Evolutionary conservation across 2,888 invertebrate species (phyloP), one percentile per base, ranked within the genome.

Genomic region (Drymonia ruficornis): DNA sequence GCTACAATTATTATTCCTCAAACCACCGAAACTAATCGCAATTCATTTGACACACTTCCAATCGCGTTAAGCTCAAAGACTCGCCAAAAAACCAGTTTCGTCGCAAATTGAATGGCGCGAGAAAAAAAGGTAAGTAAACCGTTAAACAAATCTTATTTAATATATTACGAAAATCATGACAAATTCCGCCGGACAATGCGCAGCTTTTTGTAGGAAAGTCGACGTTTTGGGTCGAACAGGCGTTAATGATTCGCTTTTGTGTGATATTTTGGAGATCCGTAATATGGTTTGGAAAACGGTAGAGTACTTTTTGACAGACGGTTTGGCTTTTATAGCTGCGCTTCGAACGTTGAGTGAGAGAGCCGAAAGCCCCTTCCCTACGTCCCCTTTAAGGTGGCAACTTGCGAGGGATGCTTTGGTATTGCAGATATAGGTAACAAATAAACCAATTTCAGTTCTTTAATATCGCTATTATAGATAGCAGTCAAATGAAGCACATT

Each of bases 91-190:
- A 70, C 64, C 49, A 42, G 67, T 63, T 63, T 59, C 59, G 56
- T 52, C 50, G 23, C 55, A 61, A 61, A 65, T 65, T 61, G 49
- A 63, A 66, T 60, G 38, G 53, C 16, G 16, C 48, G 58, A 36
- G 9, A 11, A 63, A 43, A 63, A 50, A 52, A 47, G 40, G 23
- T 4, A 31, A 47, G 23, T 23, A 42, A 43, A 56, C 62, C 56
- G 61, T 67, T 72, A 80, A 75, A 74, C 70, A 81, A 73, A 76
- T 74, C 75, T 79, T 78, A 80, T 78, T 81, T 75, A 76, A 80
- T 81, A 78, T 75, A 76, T 80, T 80, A 77, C 73, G 72, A 64
- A 66, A 78, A 74, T 73, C 66, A 66, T 64, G 72, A 70, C 70
- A 70, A 75, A 74, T 64, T 64, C 68, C 52, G 57, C 55, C 29